Percentiles rank a stretch among this genome's conserved stretches.
phyloP scores from a whole-genome alignment of 2,888 invertebrate genomes.

The Apamea epomidion region DNA sequence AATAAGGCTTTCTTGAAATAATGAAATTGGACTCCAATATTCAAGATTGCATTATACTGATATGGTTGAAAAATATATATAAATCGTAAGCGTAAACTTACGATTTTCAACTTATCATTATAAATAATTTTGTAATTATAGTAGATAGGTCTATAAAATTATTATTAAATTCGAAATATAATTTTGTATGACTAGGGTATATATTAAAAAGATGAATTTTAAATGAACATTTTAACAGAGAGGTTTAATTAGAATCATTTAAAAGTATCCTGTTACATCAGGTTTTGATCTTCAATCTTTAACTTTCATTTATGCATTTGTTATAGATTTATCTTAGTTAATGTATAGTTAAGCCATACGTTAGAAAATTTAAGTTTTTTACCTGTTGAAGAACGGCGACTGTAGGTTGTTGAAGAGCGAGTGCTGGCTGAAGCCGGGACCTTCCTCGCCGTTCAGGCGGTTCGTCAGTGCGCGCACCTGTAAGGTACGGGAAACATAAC shows the following conservation, averaged over 20 bases:
- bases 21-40: conserved; percentile 1
- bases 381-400: conserved; percentile 90
- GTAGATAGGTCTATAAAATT: background rate
- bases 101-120: background rate
- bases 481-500: background rate
- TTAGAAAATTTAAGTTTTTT: conserved; percentile 16
- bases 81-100: background rate
- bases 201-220: conserved; percentile 5
- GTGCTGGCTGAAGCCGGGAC: conserved; percentile 89
- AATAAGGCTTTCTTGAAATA: conserved; percentile 14
- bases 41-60: conserved; percentile 1
- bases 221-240: conserved; percentile 3
- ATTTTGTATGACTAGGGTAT: background rate
- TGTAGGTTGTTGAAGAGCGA: conserved; percentile 89
- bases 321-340: conserved; percentile 21
- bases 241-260: conserved; percentile 11
- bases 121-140: background rate
- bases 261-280: conserved; percentile 36
- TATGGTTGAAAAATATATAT: background rate
- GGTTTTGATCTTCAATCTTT: conserved; percentile 31
- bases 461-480: conserved; percentile 96
- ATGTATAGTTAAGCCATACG: conserved; percentile 53
- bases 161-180: background rate
- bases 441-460: conserved; percentile 95
- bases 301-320: conserved; percentile 26